Evolutionary conservation across 2,888 invertebrate genomes (phyloP).

Genomic region (Agrotis segetum): DNA sequence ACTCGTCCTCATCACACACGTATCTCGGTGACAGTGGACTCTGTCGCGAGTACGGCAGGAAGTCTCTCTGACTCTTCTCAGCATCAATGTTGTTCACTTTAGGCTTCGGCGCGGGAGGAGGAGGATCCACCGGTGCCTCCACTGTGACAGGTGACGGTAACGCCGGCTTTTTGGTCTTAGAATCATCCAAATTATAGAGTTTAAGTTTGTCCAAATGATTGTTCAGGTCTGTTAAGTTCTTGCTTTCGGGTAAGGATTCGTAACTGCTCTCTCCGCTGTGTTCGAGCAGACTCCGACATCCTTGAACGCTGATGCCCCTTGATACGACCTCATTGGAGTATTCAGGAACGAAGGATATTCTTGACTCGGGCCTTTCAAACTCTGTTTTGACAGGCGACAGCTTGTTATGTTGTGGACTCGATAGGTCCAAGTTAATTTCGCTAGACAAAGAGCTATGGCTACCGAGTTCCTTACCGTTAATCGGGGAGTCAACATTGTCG

Average conservation of each 20-base stretch:
- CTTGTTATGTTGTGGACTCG: conserved; percentile 86
- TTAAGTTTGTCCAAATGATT: conserved; percentile 83
- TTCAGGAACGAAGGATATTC: conserved; percentile 83
- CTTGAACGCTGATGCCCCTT: conserved; percentile 84
- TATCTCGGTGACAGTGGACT: conserved; percentile 93
- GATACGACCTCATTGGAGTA: conserved; percentile 85
- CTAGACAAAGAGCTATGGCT: conserved; percentile 89
- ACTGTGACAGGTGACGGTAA: conserved; percentile 74
- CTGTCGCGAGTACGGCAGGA: conserved; percentile 78
- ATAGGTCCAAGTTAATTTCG: conserved; percentile 90
- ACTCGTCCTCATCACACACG: conserved; percentile 94
- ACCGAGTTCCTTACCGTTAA: conserved; percentile 84
- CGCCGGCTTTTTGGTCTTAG: conserved; percentile 71
- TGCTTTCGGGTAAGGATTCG: conserved; percentile 77
- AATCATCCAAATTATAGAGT: conserved; percentile 76
- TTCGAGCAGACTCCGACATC: conserved; percentile 81
- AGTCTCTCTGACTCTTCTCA: conserved; percentile 79
- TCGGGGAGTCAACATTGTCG: conserved; percentile 87
- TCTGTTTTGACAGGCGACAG: conserved; percentile 81
- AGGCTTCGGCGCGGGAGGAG: conserved; percentile 75
- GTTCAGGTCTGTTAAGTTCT: conserved; percentile 75
- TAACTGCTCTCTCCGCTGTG: conserved; percentile 84
- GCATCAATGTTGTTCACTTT: conserved; percentile 79
- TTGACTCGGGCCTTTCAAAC: conserved; percentile 81
- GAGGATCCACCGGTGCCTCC: conserved; percentile 68